Evolutionary conservation across 2,888 invertebrate genomes (phyloP).

Genomic region (Eilema caniola): DNA sequence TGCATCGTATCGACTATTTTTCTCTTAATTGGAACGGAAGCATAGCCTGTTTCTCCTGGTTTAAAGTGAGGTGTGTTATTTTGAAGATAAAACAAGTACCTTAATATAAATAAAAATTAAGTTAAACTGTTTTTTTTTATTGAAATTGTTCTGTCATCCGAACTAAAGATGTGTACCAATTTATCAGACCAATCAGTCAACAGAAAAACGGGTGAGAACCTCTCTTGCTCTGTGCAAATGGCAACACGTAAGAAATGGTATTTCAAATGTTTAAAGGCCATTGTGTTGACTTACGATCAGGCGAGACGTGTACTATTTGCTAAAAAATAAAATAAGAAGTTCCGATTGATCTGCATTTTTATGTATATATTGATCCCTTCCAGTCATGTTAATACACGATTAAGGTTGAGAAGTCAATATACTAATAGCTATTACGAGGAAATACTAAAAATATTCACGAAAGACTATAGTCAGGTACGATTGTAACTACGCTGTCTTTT

Average conservation of each 20-base stretch:
- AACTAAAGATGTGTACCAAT: no score
- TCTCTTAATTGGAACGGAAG: slow-evolving; percentile 51
- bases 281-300: not conserved
- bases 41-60: slow-evolving; percentile 45
- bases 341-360: not conserved
- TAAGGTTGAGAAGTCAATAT: slow-evolving; percentile 40
- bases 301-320: not conserved
- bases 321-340: not conserved
- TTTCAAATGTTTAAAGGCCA: not conserved
- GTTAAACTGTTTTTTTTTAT: no score
- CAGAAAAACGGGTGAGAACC: not conserved
- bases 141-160: no score
- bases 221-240: not conserved
- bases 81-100: slow-evolving; percentile 39
- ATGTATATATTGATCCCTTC: not conserved
- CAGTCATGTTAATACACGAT: slow-evolving; percentile 27
- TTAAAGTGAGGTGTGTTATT: slow-evolving; percentile 44
- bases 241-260: not conserved
- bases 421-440: slow-evolving; percentile 25
- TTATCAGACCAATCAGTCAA: not conserved
- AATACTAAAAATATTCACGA: slow-evolving; percentile 23
- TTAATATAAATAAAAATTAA: not conserved
- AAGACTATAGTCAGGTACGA: slow-evolving; percentile 33
- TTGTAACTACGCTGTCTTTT: slow-evolving; percentile 3
- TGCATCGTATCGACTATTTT: slow-evolving; percentile 49